Percentiles rank a stretch among this genome's conserved stretches.
Conservation (phyloP, 2,888 invertebrate genomes). For the Cremastobaeus sp. region DNA sequence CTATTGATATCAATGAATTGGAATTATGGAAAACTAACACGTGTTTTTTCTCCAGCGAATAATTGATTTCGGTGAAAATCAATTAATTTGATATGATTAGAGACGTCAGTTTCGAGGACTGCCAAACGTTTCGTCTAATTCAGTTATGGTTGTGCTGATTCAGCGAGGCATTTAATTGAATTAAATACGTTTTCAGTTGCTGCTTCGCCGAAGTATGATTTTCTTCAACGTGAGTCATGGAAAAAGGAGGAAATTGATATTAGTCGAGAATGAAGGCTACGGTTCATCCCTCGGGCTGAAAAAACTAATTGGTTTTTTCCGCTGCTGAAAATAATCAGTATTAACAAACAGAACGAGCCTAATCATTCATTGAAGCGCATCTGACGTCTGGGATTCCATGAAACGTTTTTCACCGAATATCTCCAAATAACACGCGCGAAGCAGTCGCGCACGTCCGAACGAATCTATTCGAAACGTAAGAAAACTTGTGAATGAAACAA, state of each 20-base stretch:
- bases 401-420: slow-evolving; percentile 48
- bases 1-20: background rate
- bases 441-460: slow-evolving; percentile 36
- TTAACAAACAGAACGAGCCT: slow-evolving; percentile 14
- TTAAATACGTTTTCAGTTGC: too few relatives aligned
- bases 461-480: slow-evolving; percentile 52
- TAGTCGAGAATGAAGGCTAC: too few relatives aligned
- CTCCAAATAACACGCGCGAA: slow-evolving; percentile 36
- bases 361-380: slow-evolving; percentile 43
- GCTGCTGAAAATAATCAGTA: slow-evolving; percentile 5
- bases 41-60: too few relatives aligned
- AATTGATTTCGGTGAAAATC: too few relatives aligned
- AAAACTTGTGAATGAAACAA: slow-evolving; percentile 54
- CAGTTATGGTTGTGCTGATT: too few relatives aligned
- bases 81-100: too few relatives aligned
- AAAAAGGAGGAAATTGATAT: too few relatives aligned
- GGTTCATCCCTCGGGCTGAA: background rate
- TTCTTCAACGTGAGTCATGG: too few relatives aligned
- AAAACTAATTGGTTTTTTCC: slow-evolving; percentile 21
- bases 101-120: too few relatives aligned
- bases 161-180: too few relatives aligned
- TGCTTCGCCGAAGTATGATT: too few relatives aligned
- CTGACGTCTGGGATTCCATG: slow-evolving; percentile 37
- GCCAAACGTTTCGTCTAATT: too few relatives aligned
- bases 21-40: background rate